These are phyloP conservation scores for Megaustenia siamemsis DNA, from an alignment of 2,888 invertebrate species.

Conservation along the genomic window DNA sequence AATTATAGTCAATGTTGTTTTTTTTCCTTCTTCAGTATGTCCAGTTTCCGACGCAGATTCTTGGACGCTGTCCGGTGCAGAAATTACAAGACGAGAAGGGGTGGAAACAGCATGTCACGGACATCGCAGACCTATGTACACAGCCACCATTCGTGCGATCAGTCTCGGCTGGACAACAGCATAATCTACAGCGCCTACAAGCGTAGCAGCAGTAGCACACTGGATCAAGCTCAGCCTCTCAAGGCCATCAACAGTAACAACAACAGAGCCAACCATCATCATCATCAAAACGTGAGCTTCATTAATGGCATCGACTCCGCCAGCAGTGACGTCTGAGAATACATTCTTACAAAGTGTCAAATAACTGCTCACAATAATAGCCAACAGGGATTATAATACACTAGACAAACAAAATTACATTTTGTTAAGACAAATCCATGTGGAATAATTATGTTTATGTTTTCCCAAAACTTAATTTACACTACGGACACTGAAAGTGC, in stretches of 20 bases:
- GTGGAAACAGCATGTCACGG: constrained; percentile 37
- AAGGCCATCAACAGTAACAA: constrained; percentile 35
- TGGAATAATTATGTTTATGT: no score
- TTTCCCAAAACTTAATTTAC: no score
- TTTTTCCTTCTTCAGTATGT: constrained; percentile 36
- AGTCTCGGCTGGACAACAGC: not conserved
- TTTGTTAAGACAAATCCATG: no score
- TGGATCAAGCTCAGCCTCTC: constrained; percentile 15
- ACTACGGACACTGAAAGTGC: no score
- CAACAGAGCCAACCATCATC: constrained; percentile 12
- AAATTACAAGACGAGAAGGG: not conserved
- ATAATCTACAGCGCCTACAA: constrained; percentile 6
- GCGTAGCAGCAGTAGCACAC: not conserved
- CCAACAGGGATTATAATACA: no score
- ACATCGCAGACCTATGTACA: constrained; percentile 51
- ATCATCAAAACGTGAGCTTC: not conserved
- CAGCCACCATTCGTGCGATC: constrained; percentile 18
- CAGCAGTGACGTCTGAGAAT: constrained; percentile 44
- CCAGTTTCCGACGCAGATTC: constrained; percentile 47
- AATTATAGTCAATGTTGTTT: no score
- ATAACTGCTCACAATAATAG: no score
- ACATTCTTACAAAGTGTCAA: no score
- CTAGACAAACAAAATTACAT: no score
- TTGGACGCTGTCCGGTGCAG: constrained; percentile 45
- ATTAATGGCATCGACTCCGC: not conserved